Conservation (phyloP, 2,797 vertebrate species). For the Tenualosa thibaudeaui region DNA sequence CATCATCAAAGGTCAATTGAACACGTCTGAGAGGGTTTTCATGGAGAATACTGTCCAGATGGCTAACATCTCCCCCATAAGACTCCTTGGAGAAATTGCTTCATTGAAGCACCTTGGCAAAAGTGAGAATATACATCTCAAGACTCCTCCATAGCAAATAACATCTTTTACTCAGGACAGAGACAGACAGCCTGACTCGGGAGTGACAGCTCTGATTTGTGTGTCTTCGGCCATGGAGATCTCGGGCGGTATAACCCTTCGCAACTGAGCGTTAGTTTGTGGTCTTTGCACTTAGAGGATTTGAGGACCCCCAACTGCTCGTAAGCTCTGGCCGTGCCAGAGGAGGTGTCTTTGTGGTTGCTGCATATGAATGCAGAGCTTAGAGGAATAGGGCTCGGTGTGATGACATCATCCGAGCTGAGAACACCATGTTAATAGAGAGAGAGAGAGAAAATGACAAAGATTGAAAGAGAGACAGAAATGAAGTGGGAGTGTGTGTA, state of each 20-base stretch:
- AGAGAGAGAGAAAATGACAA: not conserved
- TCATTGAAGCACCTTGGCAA: not conserved
- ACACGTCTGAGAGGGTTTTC: not conserved
- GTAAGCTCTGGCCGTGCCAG: not conserved
- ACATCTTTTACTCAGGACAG: conserved; percentile 46
- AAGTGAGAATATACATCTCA: not conserved
- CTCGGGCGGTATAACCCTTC: not conserved
- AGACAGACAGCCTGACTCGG: conserved; percentile 15
- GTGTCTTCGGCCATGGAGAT: not conserved
- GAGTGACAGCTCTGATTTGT: conserved; percentile 33
- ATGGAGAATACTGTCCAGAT: conserved; percentile 35
- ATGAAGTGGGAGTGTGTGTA: not conserved
- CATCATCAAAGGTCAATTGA: not conserved
- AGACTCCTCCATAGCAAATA: not conserved
- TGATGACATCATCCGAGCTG: not conserved
- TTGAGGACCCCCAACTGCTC: not conserved
- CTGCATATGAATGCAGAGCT: not conserved
- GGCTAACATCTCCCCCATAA: conserved; percentile 26
- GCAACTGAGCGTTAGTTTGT: not conserved
- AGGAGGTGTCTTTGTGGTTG: not conserved
- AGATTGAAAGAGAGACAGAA: not conserved
- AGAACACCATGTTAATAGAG: not conserved
- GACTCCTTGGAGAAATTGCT: not conserved
- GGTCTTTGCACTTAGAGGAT: not conserved
- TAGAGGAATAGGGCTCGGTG: not conserved